Conservation (phyloP, 2,113 vertebrate species). For the Salvator merianae region DNA sequence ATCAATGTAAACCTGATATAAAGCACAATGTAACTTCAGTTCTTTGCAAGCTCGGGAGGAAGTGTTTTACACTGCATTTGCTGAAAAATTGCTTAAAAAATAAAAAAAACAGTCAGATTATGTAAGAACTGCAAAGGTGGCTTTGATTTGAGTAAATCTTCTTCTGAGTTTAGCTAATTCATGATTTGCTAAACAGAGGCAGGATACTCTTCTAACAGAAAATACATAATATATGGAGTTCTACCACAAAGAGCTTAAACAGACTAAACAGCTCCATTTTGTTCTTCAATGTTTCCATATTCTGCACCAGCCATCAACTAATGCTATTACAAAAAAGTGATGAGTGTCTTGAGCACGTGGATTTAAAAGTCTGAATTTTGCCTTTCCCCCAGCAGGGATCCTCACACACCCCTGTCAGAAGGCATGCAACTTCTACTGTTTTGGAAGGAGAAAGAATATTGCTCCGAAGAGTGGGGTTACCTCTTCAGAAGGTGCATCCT, state of each 20-base stretch:
- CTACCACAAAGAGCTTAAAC: not conserved
- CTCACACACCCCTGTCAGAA: too few species aligned
- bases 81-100: not conserved
- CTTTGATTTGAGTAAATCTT: not conserved
- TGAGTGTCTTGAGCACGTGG: too few species aligned
- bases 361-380: too few species aligned
- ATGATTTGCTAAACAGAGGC: slow-evolving; percentile 2
- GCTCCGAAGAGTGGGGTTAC: too few species aligned
- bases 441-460: too few species aligned
- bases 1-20: not conserved
- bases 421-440: too few species aligned
- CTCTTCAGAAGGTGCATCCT: too few species aligned
- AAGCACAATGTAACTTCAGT: not conserved
- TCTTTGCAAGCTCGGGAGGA: not conserved
- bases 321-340: not conserved
- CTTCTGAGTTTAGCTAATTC: not conserved
- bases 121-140: not conserved
- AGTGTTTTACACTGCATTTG: not conserved
- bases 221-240: not conserved
- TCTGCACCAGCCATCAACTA: not conserved
- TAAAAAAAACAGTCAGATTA: not conserved
- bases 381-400: too few species aligned
- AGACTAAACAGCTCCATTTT: not conserved
- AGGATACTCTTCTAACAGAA: not conserved
- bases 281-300: not conserved